phyloP scores from a whole-genome alignment of 2,113 vertebrate genomes.

The Erinaceus europaeus region DNA sequence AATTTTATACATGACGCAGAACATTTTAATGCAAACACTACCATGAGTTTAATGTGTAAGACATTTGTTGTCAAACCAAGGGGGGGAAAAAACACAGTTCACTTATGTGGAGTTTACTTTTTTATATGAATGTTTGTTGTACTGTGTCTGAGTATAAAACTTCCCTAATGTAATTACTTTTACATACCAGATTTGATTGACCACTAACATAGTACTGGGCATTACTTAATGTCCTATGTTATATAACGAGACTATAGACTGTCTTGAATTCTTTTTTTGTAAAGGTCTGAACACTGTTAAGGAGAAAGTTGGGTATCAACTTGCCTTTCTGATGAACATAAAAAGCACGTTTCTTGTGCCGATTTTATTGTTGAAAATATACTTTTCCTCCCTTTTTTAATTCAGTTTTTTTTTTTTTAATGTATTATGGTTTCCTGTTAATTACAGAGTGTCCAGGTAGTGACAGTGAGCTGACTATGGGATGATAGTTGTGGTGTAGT shows the following conservation, averaged over 20 bases:
- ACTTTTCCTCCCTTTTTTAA: constrained; percentile 47
- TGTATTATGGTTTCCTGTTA: constrained; percentile 70
- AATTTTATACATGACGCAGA: constrained; percentile 74
- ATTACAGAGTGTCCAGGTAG: constrained; percentile 64
- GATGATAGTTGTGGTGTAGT: constrained; percentile 36
- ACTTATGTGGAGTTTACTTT: constrained; percentile 84
- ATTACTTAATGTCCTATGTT: constrained; percentile 76
- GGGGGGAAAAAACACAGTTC: constrained; percentile 83
- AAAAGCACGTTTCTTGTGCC: constrained; percentile 80
- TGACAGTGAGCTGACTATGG: constrained; percentile 69
- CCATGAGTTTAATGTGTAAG: constrained; percentile 78
- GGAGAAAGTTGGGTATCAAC: constrained; percentile 82
- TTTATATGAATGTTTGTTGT: constrained; percentile 82
- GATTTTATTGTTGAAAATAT: constrained; percentile 74
- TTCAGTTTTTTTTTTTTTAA: constrained; percentile 22
- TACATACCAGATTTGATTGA: constrained; percentile 77
- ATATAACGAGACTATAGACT: constrained; percentile 62
- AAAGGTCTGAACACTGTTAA: constrained; percentile 84
- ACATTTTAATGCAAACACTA: constrained; percentile 80
- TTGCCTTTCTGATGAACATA: constrained; percentile 80
- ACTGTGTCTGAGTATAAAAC: constrained; percentile 80
- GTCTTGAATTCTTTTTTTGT: constrained; percentile 67
- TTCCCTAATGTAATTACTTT: constrained; percentile 80
- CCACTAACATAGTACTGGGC: constrained; percentile 83
- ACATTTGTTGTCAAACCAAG: constrained; percentile 82